These are phyloP conservation scores for Philereme vetulata DNA, from an alignment of 2,888 invertebrate species.

Conservation along the genomic window DNA sequence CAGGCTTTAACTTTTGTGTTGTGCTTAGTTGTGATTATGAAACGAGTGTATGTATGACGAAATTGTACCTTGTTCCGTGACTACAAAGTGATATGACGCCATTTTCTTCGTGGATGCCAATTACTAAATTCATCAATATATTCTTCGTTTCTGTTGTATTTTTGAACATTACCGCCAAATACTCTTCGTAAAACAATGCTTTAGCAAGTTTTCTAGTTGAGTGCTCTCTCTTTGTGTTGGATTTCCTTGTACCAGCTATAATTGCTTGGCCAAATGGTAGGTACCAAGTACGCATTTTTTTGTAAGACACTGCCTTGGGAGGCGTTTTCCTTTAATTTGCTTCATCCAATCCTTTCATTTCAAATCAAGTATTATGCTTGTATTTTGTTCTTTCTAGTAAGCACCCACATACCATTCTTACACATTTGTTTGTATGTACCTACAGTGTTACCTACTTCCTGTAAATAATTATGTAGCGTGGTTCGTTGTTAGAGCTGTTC, in stretches of 20 bases:
- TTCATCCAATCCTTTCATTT: constrained; percentile 41
- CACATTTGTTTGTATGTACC: constrained; percentile 3
- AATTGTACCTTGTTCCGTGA: constrained; percentile 83
- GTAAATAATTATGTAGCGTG: constrained; percentile 30
- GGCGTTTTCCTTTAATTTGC: constrained; percentile 56
- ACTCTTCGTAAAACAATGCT: constrained; percentile 9
- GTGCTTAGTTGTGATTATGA: constrained; percentile 65
- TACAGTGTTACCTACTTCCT: constrained; percentile 21
- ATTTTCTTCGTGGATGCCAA: constrained; percentile 85
- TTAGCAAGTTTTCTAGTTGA: constrained; percentile 11
- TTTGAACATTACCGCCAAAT: constrained; percentile 10
- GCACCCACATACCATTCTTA: not conserved
- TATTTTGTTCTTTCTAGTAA: constrained; percentile 1
- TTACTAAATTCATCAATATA: constrained; percentile 77
- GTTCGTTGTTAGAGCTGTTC: constrained; percentile 17
- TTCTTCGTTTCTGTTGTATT: constrained; percentile 62
- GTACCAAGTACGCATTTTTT: constrained; percentile 66
- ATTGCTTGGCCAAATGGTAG: constrained; percentile 36
- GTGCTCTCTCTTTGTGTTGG: constrained; percentile 21
- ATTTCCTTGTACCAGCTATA: constrained; percentile 39
- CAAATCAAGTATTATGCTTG: not conserved
- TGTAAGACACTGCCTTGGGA: constrained; percentile 72
- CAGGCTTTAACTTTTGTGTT: constrained; percentile 61
- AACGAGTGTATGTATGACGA: constrained; percentile 72
- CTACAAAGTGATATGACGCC: constrained; percentile 81